Conservation (phyloP, 2,888 invertebrate genomes). For the Listrodromus nycthemerus region DNA sequence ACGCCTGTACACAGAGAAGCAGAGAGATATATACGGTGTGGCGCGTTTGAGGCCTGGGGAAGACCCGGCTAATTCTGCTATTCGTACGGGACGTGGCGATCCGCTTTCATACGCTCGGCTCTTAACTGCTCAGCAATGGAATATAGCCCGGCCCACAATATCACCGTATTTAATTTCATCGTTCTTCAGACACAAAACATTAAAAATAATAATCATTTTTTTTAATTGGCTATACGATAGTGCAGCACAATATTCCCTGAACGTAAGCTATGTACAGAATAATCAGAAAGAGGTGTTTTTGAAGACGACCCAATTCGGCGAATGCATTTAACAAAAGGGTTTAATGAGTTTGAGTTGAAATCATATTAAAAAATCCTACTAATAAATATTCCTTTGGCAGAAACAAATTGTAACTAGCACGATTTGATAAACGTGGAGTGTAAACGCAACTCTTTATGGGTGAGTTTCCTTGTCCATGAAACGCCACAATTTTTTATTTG, state of each 20-base stretch:
- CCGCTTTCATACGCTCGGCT: constrained; percentile 56
- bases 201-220: background rate
- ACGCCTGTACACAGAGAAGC: constrained; percentile 42
- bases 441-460: too few relatives aligned
- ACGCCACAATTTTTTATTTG: too few relatives aligned
- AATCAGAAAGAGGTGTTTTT: background rate
- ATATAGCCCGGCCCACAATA: constrained; percentile 40
- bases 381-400: background rate
- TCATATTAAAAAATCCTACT: too few relatives aligned
- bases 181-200: background rate
- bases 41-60: constrained; percentile 76
- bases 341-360: background rate
- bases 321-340: background rate
- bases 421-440: too few relatives aligned
- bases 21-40: constrained; percentile 60
- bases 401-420: too few relatives aligned
- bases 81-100: constrained; percentile 62
- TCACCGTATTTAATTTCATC: constrained; percentile 52
- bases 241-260: background rate
- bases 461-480: too few relatives aligned
- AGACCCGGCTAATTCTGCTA: constrained; percentile 80
- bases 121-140: constrained; percentile 44
- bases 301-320: background rate
- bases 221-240: background rate
- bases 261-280: background rate